A percentile compares a stretch with the other conserved stretches of the same genome.
These are phyloP conservation scores for Platyrinchus mystaceus DNA, from an alignment of 2,797 vertebrate genomes.

Conservation along the genomic window DNA sequence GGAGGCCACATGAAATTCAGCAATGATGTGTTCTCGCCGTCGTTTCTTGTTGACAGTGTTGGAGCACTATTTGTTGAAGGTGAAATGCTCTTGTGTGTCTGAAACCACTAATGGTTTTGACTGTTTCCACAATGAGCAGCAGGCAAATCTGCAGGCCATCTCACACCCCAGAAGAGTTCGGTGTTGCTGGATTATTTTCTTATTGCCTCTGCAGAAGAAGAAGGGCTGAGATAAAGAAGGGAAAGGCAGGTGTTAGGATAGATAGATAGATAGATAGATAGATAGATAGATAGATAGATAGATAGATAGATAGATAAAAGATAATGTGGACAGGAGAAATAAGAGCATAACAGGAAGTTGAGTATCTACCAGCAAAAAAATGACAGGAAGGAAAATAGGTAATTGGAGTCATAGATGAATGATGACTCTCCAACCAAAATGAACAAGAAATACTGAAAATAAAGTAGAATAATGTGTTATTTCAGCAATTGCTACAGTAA, in stretches of 20 bases:
- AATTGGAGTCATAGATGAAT: neutral
- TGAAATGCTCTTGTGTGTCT: neutral
- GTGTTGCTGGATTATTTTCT: neutral
- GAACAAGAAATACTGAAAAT: neutral
- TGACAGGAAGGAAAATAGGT: neutral
- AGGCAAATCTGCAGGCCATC: neutral
- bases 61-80: neutral
- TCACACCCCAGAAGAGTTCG: neutral
- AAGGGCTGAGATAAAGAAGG: neutral
- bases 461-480: neutral
- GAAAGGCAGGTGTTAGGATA: neutral
- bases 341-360: neutral
- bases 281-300: neutral
- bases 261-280: neutral
- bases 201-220: neutral
- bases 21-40: fast-evolving
- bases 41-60: neutral
- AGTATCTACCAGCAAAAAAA: neutral
- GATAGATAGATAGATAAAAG: neutral
- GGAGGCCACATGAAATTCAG: neutral
- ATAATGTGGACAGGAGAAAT: neutral
- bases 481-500: neutral
- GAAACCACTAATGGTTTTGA: neutral
- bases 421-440: neutral
- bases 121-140: neutral